Conservation (phyloP, 2,888 invertebrate genomes). For the Argyresthia albistria region DNA sequence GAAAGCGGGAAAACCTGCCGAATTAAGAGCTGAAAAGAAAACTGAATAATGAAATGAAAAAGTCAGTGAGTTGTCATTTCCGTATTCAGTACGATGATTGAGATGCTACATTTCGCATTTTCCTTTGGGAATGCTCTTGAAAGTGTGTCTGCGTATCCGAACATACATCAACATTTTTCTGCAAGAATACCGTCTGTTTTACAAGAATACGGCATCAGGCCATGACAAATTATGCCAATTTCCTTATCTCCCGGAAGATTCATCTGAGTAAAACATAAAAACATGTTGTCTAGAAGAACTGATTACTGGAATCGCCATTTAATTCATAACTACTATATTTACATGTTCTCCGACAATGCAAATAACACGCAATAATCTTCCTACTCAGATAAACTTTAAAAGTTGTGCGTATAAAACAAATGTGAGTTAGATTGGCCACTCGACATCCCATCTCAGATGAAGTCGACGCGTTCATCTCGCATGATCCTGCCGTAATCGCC, state of each 20-base stretch:
- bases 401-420: background rate
- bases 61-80: no score
- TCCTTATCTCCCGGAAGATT: slow-evolving; percentile 51
- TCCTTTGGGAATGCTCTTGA: no score
- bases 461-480: slow-evolving; percentile 1
- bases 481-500: slow-evolving; percentile 1
- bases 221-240: slow-evolving; percentile 14
- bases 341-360: background rate
- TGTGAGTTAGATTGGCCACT: background rate
- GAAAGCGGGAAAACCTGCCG: no score
- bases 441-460: background rate
- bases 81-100: no score
- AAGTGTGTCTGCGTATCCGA: no score
- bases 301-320: background rate
- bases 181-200: no score
- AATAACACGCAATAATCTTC: background rate
- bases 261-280: slow-evolving; percentile 9
- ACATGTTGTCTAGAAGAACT: background rate
- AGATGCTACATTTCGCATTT: background rate
- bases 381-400: background rate
- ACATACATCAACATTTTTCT: no score
- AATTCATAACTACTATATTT: background rate
- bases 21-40: no score
- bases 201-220: no score
- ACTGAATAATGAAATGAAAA: no score